A percentile compares a stretch with the other conserved stretches of the same genome.
These are phyloP conservation scores for Diadumene lineata DNA, from an alignment of 92 coral and sea anemone species.

Conservation along the genomic window DNA sequence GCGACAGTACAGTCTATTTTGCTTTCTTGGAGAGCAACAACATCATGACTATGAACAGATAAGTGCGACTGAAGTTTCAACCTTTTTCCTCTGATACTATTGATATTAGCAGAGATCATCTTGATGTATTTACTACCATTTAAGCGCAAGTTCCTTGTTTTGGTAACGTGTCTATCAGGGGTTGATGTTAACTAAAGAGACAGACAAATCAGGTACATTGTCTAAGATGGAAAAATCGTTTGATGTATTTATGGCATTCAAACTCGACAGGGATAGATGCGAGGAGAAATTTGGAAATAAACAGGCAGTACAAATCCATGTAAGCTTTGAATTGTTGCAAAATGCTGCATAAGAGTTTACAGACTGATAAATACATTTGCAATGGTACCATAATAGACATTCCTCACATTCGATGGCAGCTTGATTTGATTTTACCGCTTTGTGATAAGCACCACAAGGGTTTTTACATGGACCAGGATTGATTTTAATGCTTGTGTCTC, in stretches of 20 bases:
- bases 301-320: constrained; percentile 35
- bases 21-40: constrained; percentile 29
- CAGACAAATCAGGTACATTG: too few relatives aligned
- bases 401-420: constrained; percentile 40
- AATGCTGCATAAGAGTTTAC: constrained; percentile 5
- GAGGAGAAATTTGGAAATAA: constrained; percentile 38
- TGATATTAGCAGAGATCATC: constrained; percentile 18
- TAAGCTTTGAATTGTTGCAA: constrained; percentile 19
- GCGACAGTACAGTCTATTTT: constrained; percentile 23
- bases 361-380: constrained; percentile 25
- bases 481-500: background rate
- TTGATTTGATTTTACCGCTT: constrained; percentile 43
- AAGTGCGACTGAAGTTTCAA: constrained; percentile 23
- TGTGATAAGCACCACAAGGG: constrained; percentile 44
- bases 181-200: too few relatives aligned
- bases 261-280: too few relatives aligned
- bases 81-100: constrained; percentile 34
- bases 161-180: too few relatives aligned
- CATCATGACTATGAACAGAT: constrained; percentile 9
- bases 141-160: too few relatives aligned
- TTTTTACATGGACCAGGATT: constrained; percentile 23
- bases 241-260: too few relatives aligned
- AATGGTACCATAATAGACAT: constrained; percentile 46
- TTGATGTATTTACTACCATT: too few relatives aligned
- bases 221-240: too few relatives aligned